Evolutionary conservation across 2,888 invertebrate species (phyloP), one percentile per base, ranked within the genome.

Genomic region (Troilus luridus): DNA sequence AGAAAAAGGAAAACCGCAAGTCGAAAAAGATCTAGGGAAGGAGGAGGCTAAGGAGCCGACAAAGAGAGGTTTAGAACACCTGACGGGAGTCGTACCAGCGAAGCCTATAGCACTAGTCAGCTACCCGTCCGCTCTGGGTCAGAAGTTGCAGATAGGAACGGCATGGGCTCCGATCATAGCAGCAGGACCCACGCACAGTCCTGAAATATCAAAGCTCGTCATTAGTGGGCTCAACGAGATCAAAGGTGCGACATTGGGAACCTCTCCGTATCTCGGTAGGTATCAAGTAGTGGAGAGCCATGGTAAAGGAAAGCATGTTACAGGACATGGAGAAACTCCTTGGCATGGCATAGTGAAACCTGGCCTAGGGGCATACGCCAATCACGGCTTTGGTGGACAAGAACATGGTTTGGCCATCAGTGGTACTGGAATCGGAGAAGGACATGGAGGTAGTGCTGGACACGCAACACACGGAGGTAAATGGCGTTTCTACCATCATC

Each of bases 151-250:
- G 12, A 3, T 90, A 3, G 88, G 64, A 5, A 90, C 90, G 7
- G 81, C 90, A 19, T 90, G 90, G 90, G 62, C 90, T 56, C 90
- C 90, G 3, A 85, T 90, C 54, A 60, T 90, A 56, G 88, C 90
- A 24, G 27, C 72, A 7, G 72, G 41, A 77, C 27, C 72, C 8
- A 41, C 72, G 14, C 72, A 77, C 9, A 77, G 81, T 6, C 81
- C 90, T n/a, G 85, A 81, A 41, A 27, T 77, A 41, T 59, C 90
- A 6, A 88, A 64, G 14, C 59, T 85, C 6, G 41, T 85, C n/a
- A 58, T 60, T 21, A 27, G 59, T n/a, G 59, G 88, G 17, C 60
- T 64, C 10, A 60, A 60, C 27, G 60, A 88, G 21, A 41, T 88
- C 27, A 88, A 58, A 60, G 90, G 88, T 24, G 24, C 90, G 24